Conservation (phyloP, 2,113 vertebrate genomes). For the Dromiciops gliroides region DNA sequence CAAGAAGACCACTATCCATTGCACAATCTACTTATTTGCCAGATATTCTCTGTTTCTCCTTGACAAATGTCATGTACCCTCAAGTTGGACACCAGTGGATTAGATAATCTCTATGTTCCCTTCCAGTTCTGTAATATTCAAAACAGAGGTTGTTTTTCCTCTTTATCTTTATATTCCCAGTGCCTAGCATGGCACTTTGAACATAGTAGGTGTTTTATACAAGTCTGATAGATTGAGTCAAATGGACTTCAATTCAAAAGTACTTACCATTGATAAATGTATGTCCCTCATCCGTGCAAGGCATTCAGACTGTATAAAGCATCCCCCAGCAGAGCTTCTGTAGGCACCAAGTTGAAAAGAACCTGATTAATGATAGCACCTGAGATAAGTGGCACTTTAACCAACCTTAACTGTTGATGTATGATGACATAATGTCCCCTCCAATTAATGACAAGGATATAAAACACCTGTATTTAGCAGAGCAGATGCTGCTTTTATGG, state of each 20-base stretch:
- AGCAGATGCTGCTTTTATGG: conserved; percentile 85
- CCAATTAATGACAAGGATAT: conserved; percentile 88
- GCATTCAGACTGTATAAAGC: neutral
- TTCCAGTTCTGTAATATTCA: neutral
- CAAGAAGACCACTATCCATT: neutral
- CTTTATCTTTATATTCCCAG: neutral
- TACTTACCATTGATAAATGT: conserved; percentile 11
- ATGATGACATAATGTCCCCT: conserved; percentile 88
- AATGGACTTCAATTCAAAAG: conserved; percentile 23
- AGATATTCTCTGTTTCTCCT: neutral
- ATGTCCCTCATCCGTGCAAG: conserved; percentile 32
- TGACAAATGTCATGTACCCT: neutral
- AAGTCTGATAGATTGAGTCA: neutral
- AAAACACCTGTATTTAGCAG: conserved; percentile 86
- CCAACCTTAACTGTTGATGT: conserved; percentile 85
- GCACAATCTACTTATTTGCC: neutral
- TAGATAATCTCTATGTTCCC: neutral
- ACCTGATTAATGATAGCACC: conserved; percentile 84
- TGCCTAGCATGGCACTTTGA: neutral
- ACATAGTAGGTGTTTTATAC: neutral
- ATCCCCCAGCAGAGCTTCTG: conserved; percentile 30
- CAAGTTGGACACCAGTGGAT: neutral
- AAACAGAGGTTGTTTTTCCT: neutral
- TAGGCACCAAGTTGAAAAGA: conserved; percentile 77
- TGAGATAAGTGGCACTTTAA: conserved; percentile 85